Evolutionary conservation across 2,113 vertebrate species (phyloP).

Genomic region (Siniperca chuatsi): DNA sequence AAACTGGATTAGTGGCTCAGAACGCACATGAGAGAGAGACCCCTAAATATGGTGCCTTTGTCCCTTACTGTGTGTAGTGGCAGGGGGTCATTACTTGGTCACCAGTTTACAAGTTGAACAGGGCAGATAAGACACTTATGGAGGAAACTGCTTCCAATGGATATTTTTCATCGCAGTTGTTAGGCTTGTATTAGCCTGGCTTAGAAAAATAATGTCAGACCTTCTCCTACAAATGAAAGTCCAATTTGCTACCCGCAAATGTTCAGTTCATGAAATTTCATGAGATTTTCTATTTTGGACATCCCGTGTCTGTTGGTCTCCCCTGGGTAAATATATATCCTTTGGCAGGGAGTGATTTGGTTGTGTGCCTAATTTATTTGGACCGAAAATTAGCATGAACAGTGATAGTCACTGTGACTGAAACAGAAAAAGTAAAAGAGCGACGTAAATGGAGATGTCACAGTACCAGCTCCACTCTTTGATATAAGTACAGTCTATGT

Average conservation of each 20-base stretch:
- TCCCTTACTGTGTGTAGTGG: slow-evolving; percentile 19
- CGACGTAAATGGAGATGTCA: background rate
- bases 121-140: slow-evolving; percentile 17
- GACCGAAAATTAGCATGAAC: background rate
- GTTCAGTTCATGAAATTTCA: background rate
- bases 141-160: background rate
- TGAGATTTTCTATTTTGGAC: background rate
- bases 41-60: slow-evolving; percentile 39
- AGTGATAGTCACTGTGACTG: background rate
- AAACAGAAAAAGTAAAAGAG: slow-evolving; percentile 1
- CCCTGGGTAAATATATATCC: background rate
- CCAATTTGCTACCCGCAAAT: background rate
- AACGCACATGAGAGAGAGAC: slow-evolving; percentile 21
- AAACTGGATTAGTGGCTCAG: slow-evolving; percentile 73
- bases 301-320: background rate
- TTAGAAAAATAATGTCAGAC: background rate
- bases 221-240: background rate
- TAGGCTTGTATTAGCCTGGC: background rate
- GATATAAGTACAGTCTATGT: slow-evolving; percentile 29
- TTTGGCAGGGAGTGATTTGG: background rate
- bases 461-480: background rate
- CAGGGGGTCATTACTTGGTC: slow-evolving; percentile 57
- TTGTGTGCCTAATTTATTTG: background rate
- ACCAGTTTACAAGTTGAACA: slow-evolving; percentile 51
- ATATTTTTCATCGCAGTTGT: background rate